Conservation (phyloP, 2,797 vertebrate genomes). For the Bradypus variegatus region DNA sequence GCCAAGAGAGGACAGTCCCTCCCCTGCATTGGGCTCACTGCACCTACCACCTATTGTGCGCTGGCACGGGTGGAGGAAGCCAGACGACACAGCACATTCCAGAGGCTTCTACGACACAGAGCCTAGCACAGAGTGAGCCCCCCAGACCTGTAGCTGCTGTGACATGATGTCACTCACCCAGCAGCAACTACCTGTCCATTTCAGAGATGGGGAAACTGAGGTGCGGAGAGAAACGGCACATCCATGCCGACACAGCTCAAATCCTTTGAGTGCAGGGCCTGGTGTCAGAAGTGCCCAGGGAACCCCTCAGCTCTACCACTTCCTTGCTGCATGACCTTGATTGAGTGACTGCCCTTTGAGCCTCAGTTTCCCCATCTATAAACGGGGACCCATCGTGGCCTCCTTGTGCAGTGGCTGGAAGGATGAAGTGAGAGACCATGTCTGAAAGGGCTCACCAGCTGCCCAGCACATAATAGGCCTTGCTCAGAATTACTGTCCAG, state of each 20-base stretch:
- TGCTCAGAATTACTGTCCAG: not conserved
- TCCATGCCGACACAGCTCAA: not conserved
- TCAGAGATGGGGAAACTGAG: not conserved
- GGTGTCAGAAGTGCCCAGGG: fast-evolving
- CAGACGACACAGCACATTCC: not conserved
- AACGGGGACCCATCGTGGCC: too few relatives aligned
- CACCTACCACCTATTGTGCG: not conserved
- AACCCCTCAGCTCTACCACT: not conserved
- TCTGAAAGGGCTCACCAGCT: not conserved
- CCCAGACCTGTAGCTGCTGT: fast-evolving
- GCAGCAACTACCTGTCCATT: not conserved
- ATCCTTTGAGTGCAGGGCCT: not conserved
- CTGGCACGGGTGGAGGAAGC: not conserved
- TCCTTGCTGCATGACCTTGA: not conserved
- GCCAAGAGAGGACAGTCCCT: not conserved
- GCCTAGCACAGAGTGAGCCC: not conserved
- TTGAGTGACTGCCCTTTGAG: not conserved
- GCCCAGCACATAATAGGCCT: not conserved
- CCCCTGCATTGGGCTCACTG: too few relatives aligned
- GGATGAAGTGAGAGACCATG: not conserved
- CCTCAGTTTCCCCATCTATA: not conserved
- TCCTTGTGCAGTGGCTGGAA: not conserved
- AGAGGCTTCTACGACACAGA: not conserved
- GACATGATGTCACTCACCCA: fast-evolving
- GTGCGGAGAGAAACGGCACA: not conserved